A percentile compares a stretch with the other conserved stretches of the same genome.
Evolutionary conservation across 2,113 vertebrate genomes (phyloP).

Genomic region (Vimba vimba): DNA sequence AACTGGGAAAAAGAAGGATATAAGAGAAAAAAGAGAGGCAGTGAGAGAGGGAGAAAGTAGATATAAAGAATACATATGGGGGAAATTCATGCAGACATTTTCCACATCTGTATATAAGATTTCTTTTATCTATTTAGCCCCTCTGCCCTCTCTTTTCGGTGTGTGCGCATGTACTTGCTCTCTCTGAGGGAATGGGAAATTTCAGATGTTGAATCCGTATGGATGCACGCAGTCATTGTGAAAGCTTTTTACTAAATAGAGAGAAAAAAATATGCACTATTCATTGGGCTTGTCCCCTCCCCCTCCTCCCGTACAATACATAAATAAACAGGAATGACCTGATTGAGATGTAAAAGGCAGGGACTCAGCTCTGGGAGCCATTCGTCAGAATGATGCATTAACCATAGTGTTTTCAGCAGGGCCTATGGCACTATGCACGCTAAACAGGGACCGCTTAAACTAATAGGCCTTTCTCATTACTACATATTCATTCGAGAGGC

Average conservation of each 20-base stretch:
- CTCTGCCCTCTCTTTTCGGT: not conserved
- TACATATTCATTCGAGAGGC: not conserved
- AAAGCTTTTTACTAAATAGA: constrained; percentile 79
- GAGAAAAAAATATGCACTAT: constrained; percentile 67
- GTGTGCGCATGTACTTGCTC: not conserved
- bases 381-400: constrained; percentile 74
- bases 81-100: constrained; percentile 57
- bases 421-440: constrained; percentile 49
- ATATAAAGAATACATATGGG: constrained; percentile 53
- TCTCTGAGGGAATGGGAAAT: constrained; percentile 66
- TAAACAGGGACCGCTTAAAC: constrained; percentile 65
- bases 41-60: constrained; percentile 41
- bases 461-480: constrained; percentile 65
- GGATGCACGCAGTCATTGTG: constrained; percentile 77
- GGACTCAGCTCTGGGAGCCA: constrained; percentile 73
- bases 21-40: constrained; percentile 34
- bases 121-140: constrained; percentile 63
- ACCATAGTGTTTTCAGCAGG: constrained; percentile 70
- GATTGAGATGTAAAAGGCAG: constrained; percentile 79
- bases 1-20: constrained; percentile 74
- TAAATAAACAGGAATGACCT: constrained; percentile 81
- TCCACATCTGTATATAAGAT: constrained; percentile 66
- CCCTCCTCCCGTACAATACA: constrained; percentile 68
- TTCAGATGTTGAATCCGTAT: constrained; percentile 71
- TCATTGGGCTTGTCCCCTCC: constrained; percentile 61